phyloP scores from a whole-genome alignment of 2,888 invertebrate species.

The Sminthurides aquaticus region DNA sequence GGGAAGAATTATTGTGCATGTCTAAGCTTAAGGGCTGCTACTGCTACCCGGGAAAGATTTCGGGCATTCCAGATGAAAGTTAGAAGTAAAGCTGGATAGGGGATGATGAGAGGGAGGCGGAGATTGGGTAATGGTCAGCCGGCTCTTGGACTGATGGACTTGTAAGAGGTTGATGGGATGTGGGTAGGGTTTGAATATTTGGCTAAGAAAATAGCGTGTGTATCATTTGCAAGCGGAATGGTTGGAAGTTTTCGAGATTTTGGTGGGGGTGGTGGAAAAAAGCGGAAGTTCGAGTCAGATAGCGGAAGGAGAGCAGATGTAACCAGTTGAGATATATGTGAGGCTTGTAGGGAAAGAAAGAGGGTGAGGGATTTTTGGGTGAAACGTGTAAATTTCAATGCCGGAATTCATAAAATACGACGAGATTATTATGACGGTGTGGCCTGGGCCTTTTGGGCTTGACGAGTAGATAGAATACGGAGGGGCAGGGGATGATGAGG shows the following conservation, averaged over 20 bases:
- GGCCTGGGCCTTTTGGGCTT: too few species aligned
- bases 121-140: neutral
- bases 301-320: conserved; percentile 21
- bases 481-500: neutral
- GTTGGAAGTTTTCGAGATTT: conserved; percentile 11
- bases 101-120: neutral
- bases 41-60: too few species aligned
- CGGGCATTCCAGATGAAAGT: too few species aligned
- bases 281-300: conserved; percentile 19
- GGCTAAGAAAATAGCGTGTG: conserved; percentile 8
- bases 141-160: neutral
- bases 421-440: neutral
- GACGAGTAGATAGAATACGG: neutral
- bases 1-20: too few species aligned
- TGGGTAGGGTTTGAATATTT: neutral
- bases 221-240: conserved; percentile 21
- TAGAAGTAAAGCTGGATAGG: too few species aligned
- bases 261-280: neutral
- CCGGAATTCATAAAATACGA: neutral
- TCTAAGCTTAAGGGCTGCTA: too few species aligned
- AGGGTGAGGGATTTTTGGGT: neutral
- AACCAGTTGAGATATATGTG: conserved; percentile 6
- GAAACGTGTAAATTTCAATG: neutral
- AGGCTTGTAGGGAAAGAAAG: neutral
- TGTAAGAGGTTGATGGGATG: neutral